Evolutionary conservation across 2,888 invertebrate genomes (phyloP).

Genomic region (Latrodectus hesperus): DNA sequence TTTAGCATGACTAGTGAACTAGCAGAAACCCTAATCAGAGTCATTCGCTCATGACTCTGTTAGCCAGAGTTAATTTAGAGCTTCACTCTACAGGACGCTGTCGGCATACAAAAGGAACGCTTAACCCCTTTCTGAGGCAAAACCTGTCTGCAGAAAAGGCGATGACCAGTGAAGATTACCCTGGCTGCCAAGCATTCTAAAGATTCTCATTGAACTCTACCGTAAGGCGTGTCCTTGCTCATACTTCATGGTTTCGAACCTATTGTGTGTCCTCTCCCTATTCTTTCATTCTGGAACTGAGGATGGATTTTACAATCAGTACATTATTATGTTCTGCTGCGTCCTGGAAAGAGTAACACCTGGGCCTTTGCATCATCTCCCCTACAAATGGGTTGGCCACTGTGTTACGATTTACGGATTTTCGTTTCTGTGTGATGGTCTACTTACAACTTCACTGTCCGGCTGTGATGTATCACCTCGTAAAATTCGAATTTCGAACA

Average conservation of each 20-base stretch:
- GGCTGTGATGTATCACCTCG: too few relatives aligned
- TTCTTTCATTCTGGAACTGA: slow-evolving; percentile 4
- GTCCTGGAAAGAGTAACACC: slow-evolving; percentile 48
- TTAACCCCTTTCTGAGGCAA: too few relatives aligned
- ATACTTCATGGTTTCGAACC: slow-evolving; percentile 35
- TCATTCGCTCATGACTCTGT: too few relatives aligned
- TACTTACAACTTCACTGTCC: too few relatives aligned
- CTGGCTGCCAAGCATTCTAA: slow-evolving; percentile 15
- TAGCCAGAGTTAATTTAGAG: too few relatives aligned
- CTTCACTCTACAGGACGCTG: neutral
- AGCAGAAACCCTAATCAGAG: too few relatives aligned
- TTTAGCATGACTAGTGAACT: too few relatives aligned
- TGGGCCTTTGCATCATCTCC: slow-evolving; percentile 46
- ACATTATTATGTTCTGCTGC: slow-evolving; percentile 12
- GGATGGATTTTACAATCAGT: slow-evolving; percentile 30
- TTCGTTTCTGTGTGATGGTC: too few relatives aligned
- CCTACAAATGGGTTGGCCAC: slow-evolving; percentile 1
- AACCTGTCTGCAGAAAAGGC: slow-evolving; percentile 3
- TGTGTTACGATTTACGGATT: too few relatives aligned
- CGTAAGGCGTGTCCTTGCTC: slow-evolving; percentile 17
- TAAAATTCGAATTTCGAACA: too few relatives aligned
- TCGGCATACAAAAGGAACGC: neutral
- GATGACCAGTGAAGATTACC: slow-evolving; percentile 37
- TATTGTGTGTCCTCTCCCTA: neutral
- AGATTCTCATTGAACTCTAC: neutral